phyloP scores from a whole-genome alignment of 2,888 invertebrate genomes.

The Thereva unica region DNA sequence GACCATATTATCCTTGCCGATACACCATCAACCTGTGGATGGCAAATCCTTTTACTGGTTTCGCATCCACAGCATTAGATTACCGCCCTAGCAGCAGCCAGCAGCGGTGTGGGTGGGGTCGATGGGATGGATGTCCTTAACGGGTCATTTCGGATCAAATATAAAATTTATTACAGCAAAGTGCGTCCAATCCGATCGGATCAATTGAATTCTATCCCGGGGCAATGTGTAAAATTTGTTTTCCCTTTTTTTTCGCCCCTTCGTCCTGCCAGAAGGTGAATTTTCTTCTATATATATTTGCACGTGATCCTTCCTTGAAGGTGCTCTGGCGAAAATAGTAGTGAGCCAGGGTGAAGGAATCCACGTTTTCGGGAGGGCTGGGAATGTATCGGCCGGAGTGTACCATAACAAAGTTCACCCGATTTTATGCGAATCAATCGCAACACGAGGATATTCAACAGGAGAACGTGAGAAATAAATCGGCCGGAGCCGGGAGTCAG shows the following conservation, averaged over 20 bases:
- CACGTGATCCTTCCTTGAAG: not conserved
- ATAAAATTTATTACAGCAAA: conserved; percentile 29
- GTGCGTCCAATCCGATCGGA: conserved; percentile 26
- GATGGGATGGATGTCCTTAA: not conserved
- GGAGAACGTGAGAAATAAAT: conserved; percentile 15
- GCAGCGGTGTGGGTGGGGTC: not conserved
- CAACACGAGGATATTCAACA: not conserved
- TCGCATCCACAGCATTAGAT: not conserved
- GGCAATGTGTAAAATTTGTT: conserved; percentile 5
- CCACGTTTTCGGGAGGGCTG: too few species aligned
- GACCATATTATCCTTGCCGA: not conserved
- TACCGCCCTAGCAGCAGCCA: not conserved
- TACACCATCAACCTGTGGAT: conserved; percentile 9
- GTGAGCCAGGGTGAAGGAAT: not conserved
- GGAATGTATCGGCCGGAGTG: not conserved
- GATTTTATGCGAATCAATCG: conserved; percentile 15
- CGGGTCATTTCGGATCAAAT: conserved; percentile 21
- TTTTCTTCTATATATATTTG: not conserved
- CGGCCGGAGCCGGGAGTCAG: not conserved
- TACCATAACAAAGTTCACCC: conserved; percentile 12
- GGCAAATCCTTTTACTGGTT: not conserved
- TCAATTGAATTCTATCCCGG: conserved; percentile 25
- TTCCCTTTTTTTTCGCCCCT: not conserved
- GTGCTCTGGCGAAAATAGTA: not conserved
- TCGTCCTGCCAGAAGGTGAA: not conserved